These are phyloP conservation scores for Hydractinia symbiolongicarpus DNA, from an alignment of 30 jellyfish, hydroid and myxozoan species.

Conservation along the genomic window DNA sequence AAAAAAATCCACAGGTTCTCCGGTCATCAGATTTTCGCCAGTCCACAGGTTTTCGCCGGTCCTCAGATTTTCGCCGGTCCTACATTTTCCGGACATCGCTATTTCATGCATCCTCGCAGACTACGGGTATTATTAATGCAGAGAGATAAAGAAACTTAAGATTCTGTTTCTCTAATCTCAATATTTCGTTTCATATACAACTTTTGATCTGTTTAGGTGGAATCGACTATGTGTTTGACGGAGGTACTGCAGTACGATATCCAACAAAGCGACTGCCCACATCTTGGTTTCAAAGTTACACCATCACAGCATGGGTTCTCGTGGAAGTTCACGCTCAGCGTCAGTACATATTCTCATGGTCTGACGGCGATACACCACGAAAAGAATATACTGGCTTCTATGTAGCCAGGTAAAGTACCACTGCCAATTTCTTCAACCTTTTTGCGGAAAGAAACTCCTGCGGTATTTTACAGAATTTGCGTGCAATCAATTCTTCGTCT, in stretches of 20 bases:
- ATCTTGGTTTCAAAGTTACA: conserved; percentile 11
- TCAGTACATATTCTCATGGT: conserved; percentile 33
- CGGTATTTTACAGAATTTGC: too few species aligned
- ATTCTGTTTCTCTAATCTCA: not conserved
- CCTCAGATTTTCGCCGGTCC: too few species aligned
- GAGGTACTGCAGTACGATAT: conserved; percentile 30
- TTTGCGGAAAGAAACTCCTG: too few species aligned
- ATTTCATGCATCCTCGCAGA: too few species aligned
- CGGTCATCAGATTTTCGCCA: too few species aligned
- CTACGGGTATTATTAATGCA: too few species aligned
- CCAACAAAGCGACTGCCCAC: conserved; percentile 14
- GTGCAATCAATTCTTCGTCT: too few species aligned
- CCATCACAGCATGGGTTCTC: conserved; percentile 12
- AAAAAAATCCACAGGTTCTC: too few species aligned
- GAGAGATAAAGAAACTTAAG: too few species aligned
- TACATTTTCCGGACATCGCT: too few species aligned
- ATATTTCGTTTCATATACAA: not conserved
- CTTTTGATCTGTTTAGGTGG: conserved; percentile 8
- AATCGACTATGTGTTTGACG: conserved; percentile 22
- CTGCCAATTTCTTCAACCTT: not conserved
- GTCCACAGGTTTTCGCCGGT: too few species aligned
- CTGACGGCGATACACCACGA: conserved; percentile 19
- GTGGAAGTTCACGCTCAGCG: conserved; percentile 1
- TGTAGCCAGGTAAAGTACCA: conserved; percentile 24
- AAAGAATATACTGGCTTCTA: conserved; percentile 19